Evolutionary conservation across 2,888 invertebrate species (phyloP).

Genomic region (Cremastobaeus sp.): DNA sequence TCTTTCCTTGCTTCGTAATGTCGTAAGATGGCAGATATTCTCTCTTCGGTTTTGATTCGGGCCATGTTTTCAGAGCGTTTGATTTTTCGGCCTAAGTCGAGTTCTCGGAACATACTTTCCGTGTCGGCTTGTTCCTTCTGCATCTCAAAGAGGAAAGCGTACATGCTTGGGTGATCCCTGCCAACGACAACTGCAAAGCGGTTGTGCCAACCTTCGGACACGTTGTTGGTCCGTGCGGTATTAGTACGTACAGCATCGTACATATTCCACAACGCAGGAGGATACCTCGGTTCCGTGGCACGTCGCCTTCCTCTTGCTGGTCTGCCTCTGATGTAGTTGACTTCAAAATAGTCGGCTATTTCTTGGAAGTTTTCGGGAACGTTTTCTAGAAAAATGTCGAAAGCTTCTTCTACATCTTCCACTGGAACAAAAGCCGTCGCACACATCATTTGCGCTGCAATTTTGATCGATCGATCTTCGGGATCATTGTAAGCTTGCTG

Average conservation of each 20-base stretch:
- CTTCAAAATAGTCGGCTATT: too few species aligned
- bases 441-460: too few species aligned
- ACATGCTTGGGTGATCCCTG: too few species aligned
- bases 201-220: too few species aligned
- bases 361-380: conserved; percentile 19
- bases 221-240: background rate
- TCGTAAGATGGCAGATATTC: too few species aligned
- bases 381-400: conserved; percentile 19
- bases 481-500: too few species aligned
- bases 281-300: conserved; percentile 10
- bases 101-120: too few species aligned
- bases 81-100: background rate
- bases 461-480: too few species aligned
- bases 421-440: too few species aligned
- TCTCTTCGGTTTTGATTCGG: background rate
- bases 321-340: conserved; percentile 18
- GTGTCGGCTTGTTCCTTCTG: too few species aligned
- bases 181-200: too few species aligned
- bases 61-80: background rate
- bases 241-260: background rate
- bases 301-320: conserved; percentile 18
- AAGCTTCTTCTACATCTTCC: conserved; percentile 23
- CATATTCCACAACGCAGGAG: conserved; percentile 12
- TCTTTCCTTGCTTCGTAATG: background rate
- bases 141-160: too few species aligned